Evolutionary conservation across 2,888 invertebrate species (phyloP), one percentile per base, ranked within the genome.

Genomic region (Cephus pulcher): DNA sequence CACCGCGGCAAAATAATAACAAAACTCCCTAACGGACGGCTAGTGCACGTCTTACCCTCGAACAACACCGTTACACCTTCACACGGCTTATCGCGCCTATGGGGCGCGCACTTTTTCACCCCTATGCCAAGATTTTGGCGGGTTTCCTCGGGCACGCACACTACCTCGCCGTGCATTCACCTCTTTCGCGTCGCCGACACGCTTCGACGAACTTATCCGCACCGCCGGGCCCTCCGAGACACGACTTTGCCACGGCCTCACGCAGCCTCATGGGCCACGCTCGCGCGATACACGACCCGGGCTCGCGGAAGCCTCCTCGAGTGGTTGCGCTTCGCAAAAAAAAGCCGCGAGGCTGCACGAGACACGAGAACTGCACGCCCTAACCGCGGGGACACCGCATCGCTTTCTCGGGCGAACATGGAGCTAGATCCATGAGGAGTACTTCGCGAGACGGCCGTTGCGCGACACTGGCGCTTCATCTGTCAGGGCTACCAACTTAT

Each of bases 1-100:
- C 89, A 89, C 89, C 89, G 87, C 88, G 88, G 88, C 89, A 90
- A 90, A 90, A 90, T 90, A 90, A 90, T 89, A 90, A 90, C 90
- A 90, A 89, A 88, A 87, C 81, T 78, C 32, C 84, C 83, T 71
- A 71, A 71, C 71, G 33, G 71, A 32, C 34, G 32, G 71, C 34
- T 71, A 32, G 6, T 4, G 32, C 71, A 34, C 71, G 33, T 34
- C 33, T 32, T 33, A 32, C 71, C 32, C 73, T 78, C 68, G 78
- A 75, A 73, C 75, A 76, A 75, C 73, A 75, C 76, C 69, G 70
- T 40, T 76, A 73, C 75, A 78, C 78, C 74, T 77, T 80, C 78
- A 80, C 82, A 83, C 79, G 75, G 78, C 80, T 79, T 76, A 78
- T 78, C 73, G 71, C 78, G 78, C 80, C 80, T 75, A 74, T 69